Evolutionary conservation across 1,140 invertebrate genomes (phyloP).

Genomic region (Calycopis cecrops): DNA sequence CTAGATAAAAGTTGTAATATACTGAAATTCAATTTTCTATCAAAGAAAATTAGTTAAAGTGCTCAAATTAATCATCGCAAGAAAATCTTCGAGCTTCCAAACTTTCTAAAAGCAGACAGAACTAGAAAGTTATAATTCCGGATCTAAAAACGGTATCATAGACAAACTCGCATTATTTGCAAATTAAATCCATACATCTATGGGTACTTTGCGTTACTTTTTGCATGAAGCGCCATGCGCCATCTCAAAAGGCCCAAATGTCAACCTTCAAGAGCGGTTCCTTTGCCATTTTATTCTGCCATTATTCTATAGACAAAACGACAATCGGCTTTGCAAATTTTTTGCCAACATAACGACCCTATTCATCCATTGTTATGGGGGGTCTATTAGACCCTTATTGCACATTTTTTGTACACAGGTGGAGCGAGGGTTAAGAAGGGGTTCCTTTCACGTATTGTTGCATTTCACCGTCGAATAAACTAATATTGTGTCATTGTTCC

Average conservation of each 20-base stretch:
- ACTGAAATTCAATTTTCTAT: too few relatives aligned
- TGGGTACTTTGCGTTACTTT: conserved; percentile 20
- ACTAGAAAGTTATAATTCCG: too few relatives aligned
- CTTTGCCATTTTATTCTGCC: conserved; percentile 15
- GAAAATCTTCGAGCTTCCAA: too few relatives aligned
- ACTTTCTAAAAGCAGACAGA: too few relatives aligned
- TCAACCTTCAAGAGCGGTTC: conserved; percentile 19
- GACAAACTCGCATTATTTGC: not conserved
- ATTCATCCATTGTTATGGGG: conserved; percentile 49
- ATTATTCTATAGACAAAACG: conserved; percentile 30
- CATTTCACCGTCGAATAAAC: conserved; percentile 23
- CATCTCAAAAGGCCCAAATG: conserved; percentile 23
- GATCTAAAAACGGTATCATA: not conserved
- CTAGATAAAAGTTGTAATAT: too few relatives aligned
- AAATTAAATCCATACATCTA: conserved; percentile 7
- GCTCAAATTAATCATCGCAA: too few relatives aligned
- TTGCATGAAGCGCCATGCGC: conserved; percentile 4
- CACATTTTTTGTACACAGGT: conserved; percentile 47
- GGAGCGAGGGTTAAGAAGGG: conserved; percentile 31
- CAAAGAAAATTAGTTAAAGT: too few relatives aligned
- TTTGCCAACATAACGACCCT: conserved; percentile 26
- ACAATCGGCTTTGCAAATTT: conserved; percentile 46
- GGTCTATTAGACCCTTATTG: conserved; percentile 39
- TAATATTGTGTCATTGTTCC: conserved; percentile 18
- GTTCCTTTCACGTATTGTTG: conserved; percentile 25